Percentiles rank a stretch among this genome's conserved stretches.
These are phyloP conservation scores for Cheilosia urbana DNA, from an alignment of 2,888 invertebrate species.

Conservation along the genomic window DNA sequence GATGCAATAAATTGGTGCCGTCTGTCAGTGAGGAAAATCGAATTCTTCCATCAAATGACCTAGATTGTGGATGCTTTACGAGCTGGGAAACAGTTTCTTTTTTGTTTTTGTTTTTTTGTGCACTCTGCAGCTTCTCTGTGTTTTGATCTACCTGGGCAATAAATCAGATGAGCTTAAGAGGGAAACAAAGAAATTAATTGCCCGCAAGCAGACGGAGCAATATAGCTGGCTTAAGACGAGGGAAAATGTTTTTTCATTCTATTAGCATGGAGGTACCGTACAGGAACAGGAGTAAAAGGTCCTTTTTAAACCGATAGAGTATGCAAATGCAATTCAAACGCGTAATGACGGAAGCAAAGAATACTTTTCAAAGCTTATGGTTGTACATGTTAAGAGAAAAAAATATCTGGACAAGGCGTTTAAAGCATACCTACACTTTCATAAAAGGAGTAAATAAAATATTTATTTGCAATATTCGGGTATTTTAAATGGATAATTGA, in stretches of 20 bases:
- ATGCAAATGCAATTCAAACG: too few relatives aligned
- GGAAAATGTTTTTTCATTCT: conserved; percentile 11
- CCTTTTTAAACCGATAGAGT: too few relatives aligned
- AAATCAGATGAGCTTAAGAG: conserved; percentile 62
- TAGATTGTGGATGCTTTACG: conserved; percentile 34
- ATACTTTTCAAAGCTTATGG: too few relatives aligned
- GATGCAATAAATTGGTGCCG: conserved; percentile 61
- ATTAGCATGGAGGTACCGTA: not conserved
- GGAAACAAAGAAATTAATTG: conserved; percentile 67
- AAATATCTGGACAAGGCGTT: too few relatives aligned
- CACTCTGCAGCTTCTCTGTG: not conserved
- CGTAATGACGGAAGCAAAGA: too few relatives aligned
- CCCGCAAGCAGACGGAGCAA: conserved; percentile 29
- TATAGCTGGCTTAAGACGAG: conserved; percentile 49
- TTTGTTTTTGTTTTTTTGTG: conserved; percentile 2
- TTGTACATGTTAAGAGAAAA: too few relatives aligned
- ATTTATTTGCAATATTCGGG: too few relatives aligned
- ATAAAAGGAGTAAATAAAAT: too few relatives aligned
- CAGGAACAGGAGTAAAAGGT: too few relatives aligned
- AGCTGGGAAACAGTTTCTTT: not conserved
- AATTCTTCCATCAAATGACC: conserved; percentile 42
- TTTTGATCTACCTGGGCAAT: conserved; percentile 62
- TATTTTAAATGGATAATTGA: too few relatives aligned
- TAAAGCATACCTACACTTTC: too few relatives aligned
- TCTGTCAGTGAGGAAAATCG: conserved; percentile 49